Percentiles rank a stretch among this genome's conserved stretches.
These are phyloP conservation scores for Liolophura sinensis DNA, from an alignment of 1,140 invertebrate genomes.

Conservation along the genomic window DNA sequence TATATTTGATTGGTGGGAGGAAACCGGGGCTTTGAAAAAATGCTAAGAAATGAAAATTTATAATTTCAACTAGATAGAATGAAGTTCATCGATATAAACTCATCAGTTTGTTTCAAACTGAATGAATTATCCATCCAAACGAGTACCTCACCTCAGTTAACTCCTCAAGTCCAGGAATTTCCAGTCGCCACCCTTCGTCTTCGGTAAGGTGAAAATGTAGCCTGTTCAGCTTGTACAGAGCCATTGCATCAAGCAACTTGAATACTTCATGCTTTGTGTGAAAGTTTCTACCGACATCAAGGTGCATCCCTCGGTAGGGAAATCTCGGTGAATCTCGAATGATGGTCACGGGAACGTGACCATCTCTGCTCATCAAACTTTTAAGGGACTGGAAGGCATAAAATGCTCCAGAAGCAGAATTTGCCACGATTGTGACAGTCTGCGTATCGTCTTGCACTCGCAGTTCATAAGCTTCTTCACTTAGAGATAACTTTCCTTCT, in stretches of 20 bases:
- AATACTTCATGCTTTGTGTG: slow-evolving; percentile 30
- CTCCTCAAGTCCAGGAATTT: slow-evolving; percentile 49
- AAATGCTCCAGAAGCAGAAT: slow-evolving; percentile 32
- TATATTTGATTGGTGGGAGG: too few species aligned
- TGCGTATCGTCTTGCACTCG: slow-evolving; percentile 8
- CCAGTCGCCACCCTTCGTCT: slow-evolving; percentile 55
- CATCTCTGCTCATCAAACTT: slow-evolving; percentile 20
- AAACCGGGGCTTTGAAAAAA: too few species aligned
- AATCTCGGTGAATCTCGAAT: slow-evolving; percentile 46
- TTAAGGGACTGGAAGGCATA: slow-evolving; percentile 37
- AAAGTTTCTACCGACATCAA: slow-evolving; percentile 53
- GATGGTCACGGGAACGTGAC: slow-evolving; percentile 17
- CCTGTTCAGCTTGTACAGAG: slow-evolving; percentile 51
- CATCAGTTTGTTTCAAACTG: too few species aligned
- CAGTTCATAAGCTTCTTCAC: slow-evolving; percentile 27
- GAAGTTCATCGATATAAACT: too few species aligned
- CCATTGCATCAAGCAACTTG: slow-evolving; percentile 46
- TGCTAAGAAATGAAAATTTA: too few species aligned
- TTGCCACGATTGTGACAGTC: slow-evolving; percentile 23
- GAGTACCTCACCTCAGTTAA: slow-evolving; percentile 52
- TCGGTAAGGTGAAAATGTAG: slow-evolving; percentile 55
- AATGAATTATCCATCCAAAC: too few species aligned
- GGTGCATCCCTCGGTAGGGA: slow-evolving; percentile 44
- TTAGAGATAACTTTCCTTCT: too few species aligned
- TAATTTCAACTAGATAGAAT: too few species aligned